A percentile compares a stretch with the other conserved stretches of the same genome.
These are phyloP conservation scores for Albula goreensis DNA, from an alignment of 2,113 vertebrate genomes.

Conservation along the genomic window DNA sequence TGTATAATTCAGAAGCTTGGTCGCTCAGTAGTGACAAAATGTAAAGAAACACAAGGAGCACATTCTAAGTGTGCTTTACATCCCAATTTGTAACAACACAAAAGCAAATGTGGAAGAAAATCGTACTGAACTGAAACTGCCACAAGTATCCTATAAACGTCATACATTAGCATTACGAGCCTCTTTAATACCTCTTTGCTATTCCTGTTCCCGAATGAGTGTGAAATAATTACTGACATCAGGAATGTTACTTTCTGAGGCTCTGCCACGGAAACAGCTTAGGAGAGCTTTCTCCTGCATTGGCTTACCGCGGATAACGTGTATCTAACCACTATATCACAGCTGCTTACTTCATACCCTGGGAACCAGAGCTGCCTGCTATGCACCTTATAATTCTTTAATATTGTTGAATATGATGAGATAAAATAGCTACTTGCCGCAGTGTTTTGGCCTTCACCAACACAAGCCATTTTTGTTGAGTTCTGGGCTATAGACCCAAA, in stretches of 20 bases:
- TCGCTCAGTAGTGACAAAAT: too few species aligned
- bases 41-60: neutral
- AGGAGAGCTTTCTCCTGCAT: neutral
- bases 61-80: too few species aligned
- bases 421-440: conserved; percentile 26
- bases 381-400: conserved; percentile 25
- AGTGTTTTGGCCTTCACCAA: conserved; percentile 37
- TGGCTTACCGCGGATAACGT: conserved; percentile 3
- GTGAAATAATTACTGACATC: neutral
- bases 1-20: too few species aligned
- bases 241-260: neutral
- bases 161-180: too few species aligned
- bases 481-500: conserved; percentile 36
- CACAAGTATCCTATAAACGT: too few species aligned
- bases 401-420: conserved; percentile 22
- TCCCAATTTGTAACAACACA: too few species aligned
- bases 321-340: conserved; percentile 15
- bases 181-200: too few species aligned
- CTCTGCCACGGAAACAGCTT: neutral
- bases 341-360: conserved; percentile 29
- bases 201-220: neutral
- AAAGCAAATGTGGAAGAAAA: too few species aligned
- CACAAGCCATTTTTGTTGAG: conserved; percentile 23
- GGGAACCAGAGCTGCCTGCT: conserved; percentile 27
- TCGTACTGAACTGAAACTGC: too few species aligned